Evolutionary conservation across 2,113 vertebrate genomes (phyloP).

Genomic region (Garra rufa): DNA sequence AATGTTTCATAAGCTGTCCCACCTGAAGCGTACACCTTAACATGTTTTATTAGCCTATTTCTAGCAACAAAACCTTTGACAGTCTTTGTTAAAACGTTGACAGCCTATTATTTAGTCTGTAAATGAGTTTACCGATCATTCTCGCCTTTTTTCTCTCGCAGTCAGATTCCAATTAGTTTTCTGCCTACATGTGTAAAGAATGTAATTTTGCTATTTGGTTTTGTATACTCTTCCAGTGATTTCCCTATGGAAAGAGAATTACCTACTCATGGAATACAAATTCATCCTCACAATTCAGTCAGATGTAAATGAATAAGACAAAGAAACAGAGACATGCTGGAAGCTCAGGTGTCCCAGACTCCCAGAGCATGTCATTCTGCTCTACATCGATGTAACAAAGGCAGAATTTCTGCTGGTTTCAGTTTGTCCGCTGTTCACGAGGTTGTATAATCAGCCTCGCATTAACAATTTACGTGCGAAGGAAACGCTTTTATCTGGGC

Average conservation of each 20-base stretch:
- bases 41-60: conserved; percentile 37
- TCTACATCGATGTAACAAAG: conserved; percentile 29
- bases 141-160: conserved; percentile 13
- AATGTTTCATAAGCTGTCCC: neutral
- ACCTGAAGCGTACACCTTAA: conserved; percentile 1
- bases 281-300: conserved; percentile 59
- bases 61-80: conserved; percentile 7
- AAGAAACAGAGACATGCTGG: conserved; percentile 44
- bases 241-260: conserved; percentile 57
- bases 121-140: conserved; percentile 34
- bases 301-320: conserved; percentile 53
- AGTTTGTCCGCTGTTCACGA: conserved; percentile 11
- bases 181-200: conserved; percentile 49
- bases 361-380: conserved; percentile 42
- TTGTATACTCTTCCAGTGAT: conserved; percentile 48
- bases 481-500: conserved; percentile 19
- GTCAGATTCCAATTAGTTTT: conserved; percentile 49
- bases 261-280: conserved; percentile 58
- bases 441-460: conserved; percentile 7
- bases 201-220: conserved; percentile 44
- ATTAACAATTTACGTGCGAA: conserved; percentile 16
- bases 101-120: conserved; percentile 28
- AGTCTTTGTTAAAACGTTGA: neutral
- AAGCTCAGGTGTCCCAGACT: conserved; percentile 54
- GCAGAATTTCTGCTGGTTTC: conserved; percentile 24